Percentiles rank a stretch among this genome's conserved stretches.
These are phyloP conservation scores for Pangasius sanitwongsei DNA, from an alignment of 2,797 vertebrate genomes.

Conservation along the genomic window DNA sequence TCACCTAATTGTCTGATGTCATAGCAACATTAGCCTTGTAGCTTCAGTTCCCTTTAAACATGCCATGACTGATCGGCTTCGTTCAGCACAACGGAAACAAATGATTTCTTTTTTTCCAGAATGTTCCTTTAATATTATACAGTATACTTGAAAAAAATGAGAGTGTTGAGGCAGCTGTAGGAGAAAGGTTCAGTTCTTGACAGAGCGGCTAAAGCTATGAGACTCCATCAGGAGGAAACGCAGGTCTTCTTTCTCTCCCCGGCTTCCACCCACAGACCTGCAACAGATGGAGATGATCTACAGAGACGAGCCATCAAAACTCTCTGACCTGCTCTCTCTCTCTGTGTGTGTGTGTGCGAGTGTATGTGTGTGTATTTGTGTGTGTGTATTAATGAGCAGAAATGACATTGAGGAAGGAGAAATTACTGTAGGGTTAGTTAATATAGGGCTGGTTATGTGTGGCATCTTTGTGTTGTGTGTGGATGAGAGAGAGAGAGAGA, in stretches of 20 bases:
- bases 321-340: constrained; percentile 14
- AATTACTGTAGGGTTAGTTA: background rate
- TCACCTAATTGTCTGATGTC: no score
- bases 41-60: no score
- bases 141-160: constrained; percentile 56
- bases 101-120: background rate
- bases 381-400: constrained; percentile 24
- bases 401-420: constrained; percentile 25
- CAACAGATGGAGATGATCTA: constrained; percentile 70
- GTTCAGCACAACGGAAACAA: background rate
- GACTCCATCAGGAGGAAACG: constrained; percentile 66
- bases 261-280: constrained; percentile 42
- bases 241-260: constrained; percentile 68
- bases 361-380: background rate
- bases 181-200: constrained; percentile 58
- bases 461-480: background rate
- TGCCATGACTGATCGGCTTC: background rate
- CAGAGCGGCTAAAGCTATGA: constrained; percentile 32
- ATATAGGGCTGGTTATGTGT: background rate
- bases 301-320: constrained; percentile 68
- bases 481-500: background rate
- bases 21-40: no score
- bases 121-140: background rate
- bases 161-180: constrained; percentile 68
- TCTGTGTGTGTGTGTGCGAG: constrained; percentile 9